phyloP scores from a whole-genome alignment of 2,797 vertebrate genomes.

The Orestias chungarensis region DNA sequence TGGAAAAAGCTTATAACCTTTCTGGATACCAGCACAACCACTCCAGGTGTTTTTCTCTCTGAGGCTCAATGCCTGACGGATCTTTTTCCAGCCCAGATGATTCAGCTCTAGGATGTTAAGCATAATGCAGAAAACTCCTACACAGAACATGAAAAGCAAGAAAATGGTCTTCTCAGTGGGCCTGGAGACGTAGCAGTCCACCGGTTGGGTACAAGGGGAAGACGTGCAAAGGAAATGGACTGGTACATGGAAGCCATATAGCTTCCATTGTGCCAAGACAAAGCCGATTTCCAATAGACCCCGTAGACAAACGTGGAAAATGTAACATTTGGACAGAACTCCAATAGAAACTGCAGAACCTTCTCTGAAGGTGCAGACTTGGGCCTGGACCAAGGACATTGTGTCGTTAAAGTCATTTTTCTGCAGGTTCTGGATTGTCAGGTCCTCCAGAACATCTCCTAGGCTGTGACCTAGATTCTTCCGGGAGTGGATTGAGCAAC shows the following conservation, averaged over 20 bases:
- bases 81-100: constrained; percentile 89
- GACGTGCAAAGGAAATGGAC: constrained; percentile 85
- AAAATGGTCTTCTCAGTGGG: constrained; percentile 97
- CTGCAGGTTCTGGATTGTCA: constrained; percentile 43
- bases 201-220: constrained; percentile 87
- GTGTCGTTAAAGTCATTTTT: constrained; percentile 30
- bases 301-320: constrained; percentile 89
- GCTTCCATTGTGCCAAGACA: constrained; percentile 90
- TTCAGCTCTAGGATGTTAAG: constrained; percentile 94
- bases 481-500: constrained; percentile 79
- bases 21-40: constrained; percentile 15
- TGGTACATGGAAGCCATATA: constrained; percentile 92
- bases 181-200: constrained; percentile 96
- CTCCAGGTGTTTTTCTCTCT: constrained; percentile 54
- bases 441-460: constrained; percentile 73
- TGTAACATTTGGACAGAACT: constrained; percentile 88
- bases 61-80: constrained; percentile 51
- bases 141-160: constrained; percentile 94
- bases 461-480: constrained; percentile 79
- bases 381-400: constrained; percentile 25
- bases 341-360: constrained; percentile 52
- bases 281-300: constrained; percentile 89
- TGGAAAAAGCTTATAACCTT: constrained; percentile 66
- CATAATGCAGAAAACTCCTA: constrained; percentile 90
- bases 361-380: constrained; percentile 30